Conservation (phyloP, 2,797 vertebrate genomes). For the Morus bassanus region DNA sequence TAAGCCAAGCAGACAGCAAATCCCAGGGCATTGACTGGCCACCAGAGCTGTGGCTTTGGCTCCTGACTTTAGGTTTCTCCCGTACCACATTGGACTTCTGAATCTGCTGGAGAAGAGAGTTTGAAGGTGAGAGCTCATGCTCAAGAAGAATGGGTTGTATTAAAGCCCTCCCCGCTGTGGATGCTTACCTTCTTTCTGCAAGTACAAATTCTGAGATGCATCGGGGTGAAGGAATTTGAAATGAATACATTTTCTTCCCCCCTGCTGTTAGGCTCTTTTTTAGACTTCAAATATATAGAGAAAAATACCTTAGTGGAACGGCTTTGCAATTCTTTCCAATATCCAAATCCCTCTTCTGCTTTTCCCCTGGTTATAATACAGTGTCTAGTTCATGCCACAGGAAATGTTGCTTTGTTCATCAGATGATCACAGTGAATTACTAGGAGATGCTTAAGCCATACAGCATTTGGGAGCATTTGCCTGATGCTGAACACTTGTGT, state of each 20-base stretch:
- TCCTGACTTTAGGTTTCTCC: neutral
- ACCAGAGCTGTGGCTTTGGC: neutral
- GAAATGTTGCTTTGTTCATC: neutral
- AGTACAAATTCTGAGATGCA: neutral
- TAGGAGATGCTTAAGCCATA: neutral
- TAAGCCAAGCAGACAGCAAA: neutral
- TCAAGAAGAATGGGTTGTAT: neutral
- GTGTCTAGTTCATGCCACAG: neutral
- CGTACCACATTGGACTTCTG: neutral
- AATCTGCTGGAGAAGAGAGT: neutral
- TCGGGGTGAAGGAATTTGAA: neutral
- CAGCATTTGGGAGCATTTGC: neutral
- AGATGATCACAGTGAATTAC: neutral
- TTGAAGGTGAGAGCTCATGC: rapidly evolving
- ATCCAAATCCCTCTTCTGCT: neutral
- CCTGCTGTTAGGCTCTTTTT: neutral
- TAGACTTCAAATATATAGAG: neutral
- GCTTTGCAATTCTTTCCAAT: neutral
- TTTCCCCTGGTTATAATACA: neutral
- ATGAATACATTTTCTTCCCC: neutral
- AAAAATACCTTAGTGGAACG: neutral
- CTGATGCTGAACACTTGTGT: neutral
- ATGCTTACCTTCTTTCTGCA: neutral
- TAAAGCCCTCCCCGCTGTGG: neutral
- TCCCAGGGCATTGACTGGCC: neutral